Evolutionary conservation across 1,140 invertebrate genomes (phyloP).

Genomic region (Trachymyrmex septentrionalis): DNA sequence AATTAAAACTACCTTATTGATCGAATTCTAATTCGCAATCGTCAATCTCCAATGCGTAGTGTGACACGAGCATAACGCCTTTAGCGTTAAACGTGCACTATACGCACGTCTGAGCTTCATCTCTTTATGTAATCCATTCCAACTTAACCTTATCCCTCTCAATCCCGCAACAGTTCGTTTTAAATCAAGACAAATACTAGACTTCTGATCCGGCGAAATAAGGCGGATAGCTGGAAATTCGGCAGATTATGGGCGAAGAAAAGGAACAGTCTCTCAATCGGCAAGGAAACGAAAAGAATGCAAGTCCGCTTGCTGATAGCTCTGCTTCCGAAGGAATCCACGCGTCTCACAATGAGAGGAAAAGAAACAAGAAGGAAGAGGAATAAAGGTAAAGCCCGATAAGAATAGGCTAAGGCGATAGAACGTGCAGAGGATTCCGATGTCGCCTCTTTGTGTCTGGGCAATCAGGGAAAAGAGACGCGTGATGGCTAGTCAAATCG

Average conservation of each 20-base stretch:
- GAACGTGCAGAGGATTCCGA: not conserved
- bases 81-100: not conserved
- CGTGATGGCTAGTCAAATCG: slow-evolving; percentile 22
- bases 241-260: slow-evolving; percentile 2
- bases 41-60: too few relatives aligned
- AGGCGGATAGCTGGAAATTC: slow-evolving; percentile 30
- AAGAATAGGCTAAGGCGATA: not conserved
- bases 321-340: slow-evolving; percentile 12
- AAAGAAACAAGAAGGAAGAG: not conserved
- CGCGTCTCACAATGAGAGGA: not conserved
- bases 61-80: not conserved
- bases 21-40: too few relatives aligned
- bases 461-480: slow-evolving; percentile 35
- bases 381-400: not conserved
- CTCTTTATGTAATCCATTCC: slow-evolving; percentile 21
- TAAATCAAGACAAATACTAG: slow-evolving; percentile 39
- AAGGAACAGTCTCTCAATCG: not conserved
- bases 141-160: slow-evolving; percentile 42
- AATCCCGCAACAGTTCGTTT: not conserved
- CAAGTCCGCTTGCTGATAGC: slow-evolving; percentile 22
- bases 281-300: slow-evolving; percentile 21
- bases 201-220: slow-evolving; percentile 24
- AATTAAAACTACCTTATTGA: too few relatives aligned
- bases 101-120: slow-evolving; percentile 9
- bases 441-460: slow-evolving; percentile 25